Evolutionary conservation across 2,797 vertebrate genomes (phyloP), one percentile per base, ranked within the genome.

Genomic region (Sebastes paucispinis): DNA sequence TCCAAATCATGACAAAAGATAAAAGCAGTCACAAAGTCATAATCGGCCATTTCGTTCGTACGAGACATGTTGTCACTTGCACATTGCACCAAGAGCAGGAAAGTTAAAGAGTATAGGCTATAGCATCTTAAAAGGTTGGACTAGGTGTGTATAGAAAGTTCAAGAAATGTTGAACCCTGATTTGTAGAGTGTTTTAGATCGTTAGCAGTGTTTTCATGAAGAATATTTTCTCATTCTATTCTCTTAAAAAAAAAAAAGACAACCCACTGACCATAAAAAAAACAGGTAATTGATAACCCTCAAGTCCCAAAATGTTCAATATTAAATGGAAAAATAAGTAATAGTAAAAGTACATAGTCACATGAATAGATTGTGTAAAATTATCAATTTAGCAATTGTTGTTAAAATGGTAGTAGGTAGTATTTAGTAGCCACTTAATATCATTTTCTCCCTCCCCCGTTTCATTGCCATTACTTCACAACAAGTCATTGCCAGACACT

Each of bases 1-100:
- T 93, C 81, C 84, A 86, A 93, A 92, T 93, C 93, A 93, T 93
- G 92, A 94, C 92, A 92, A 93, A 94, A 91, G 69, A 86, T 50
- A 63, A 81, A 85, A 73, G 72, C 59, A 69, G 84, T 83, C 76
- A 85, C 79, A 67, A 66, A 72, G 64, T 83, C 55, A 57, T 54
- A 70, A 88, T 76, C 58, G 73, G 62, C 47, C 73, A 69, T 81
- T 77, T 78, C 82, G 43, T 84, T 83, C 7, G 1, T 8, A 3
- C 5, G 32, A 14, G 54, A 68, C 39, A 34, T 76, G 68, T 75
- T 73, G 70, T 66, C 69, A 59, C 54, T 65, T 73, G 3, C 14
- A 69, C 47, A 25, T 80, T 66, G 62, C 54, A 63, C 59, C 43
- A 69, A 22, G 16, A 73, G 67, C 14, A 63, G 67, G 39, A 77